Evolutionary conservation across 2,113 vertebrate species (phyloP), one percentile per base, ranked within the genome.

Genomic region (Scytalopus superciliaris): DNA sequence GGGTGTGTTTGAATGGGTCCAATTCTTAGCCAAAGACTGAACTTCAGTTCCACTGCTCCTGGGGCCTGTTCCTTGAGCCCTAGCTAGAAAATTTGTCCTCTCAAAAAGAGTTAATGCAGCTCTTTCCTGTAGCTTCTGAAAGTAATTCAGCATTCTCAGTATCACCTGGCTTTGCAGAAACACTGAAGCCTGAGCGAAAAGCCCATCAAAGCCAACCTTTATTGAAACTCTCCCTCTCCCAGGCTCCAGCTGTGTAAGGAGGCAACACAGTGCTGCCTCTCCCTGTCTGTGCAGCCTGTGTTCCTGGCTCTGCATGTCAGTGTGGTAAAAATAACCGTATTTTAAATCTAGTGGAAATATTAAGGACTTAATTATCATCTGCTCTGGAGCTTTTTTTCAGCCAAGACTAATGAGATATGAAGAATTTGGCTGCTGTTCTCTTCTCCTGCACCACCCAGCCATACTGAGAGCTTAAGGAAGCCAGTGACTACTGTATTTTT

Each of bases 301-400:
- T 50, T 92, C 73, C 76, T 84, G 87, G 60, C 86, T 79, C 80
- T 64, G 69, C 33, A 2, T 31, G 42, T 33, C 37, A 3, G 7
- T 19, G 53, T 62, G 70, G 57, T 95, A 92, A 90, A 96, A 94
- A 94, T 74, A 95, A n/a, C 35, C 19, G 1, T 56, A 30, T 31
- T 87, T 84, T 28, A 56, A 60, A 72, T 53, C 49, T 66, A 62
- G 49, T 82, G 74, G 78, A 94, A 93, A 81, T 87, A 94, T 78
- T 94, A 91, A 89, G 16, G 74, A 40, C 67, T 66, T 91, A 84
- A 94, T 94, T 92, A 83, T 81, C 69, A 47, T 73, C 83, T 94
- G 49, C 77, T 84, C 76, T 64, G 70, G 89, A 91, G 56, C 14
- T 55, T 67, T 84, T 45, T 42, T 59, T 81, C 62, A 62, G 31